A percentile compares a stretch with the other conserved stretches of the same genome.
These are phyloP conservation scores for Eciton burchellii DNA, from an alignment of 1,140 invertebrate genomes.

Conservation along the genomic window DNA sequence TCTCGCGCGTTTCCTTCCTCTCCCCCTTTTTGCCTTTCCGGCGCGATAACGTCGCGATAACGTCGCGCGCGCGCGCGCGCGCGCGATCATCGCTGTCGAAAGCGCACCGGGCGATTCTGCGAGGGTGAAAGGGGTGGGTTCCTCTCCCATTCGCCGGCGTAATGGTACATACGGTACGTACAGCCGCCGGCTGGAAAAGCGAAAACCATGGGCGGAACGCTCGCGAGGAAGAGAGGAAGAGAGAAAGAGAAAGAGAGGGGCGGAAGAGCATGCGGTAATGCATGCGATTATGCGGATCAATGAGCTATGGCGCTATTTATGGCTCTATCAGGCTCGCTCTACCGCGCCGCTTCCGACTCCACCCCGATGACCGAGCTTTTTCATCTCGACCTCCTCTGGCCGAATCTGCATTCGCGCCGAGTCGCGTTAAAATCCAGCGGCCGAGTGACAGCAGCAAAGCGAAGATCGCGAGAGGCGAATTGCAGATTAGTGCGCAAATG, in stretches of 20 bases:
- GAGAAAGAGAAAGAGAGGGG: constrained; percentile 47
- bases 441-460: neutral
- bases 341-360: constrained; percentile 59
- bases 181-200: constrained; percentile 77
- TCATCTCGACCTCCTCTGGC: constrained; percentile 40
- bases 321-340: constrained; percentile 80
- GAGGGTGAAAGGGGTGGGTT: constrained; percentile 60
- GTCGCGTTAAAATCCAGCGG: constrained; percentile 18
- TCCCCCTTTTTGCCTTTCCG: neutral
- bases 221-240: constrained; percentile 42
- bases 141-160: constrained; percentile 64
- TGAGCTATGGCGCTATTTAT: constrained; percentile 84
- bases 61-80: constrained; percentile 13
- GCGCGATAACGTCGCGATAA: neutral
- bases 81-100: constrained; percentile 56
- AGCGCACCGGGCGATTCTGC: constrained; percentile 46
- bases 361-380: constrained; percentile 38
- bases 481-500: too few relatives aligned
- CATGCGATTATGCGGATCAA: constrained; percentile 84
- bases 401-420: constrained; percentile 6
- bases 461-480: too few relatives aligned
- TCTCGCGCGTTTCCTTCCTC: too few relatives aligned
- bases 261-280: constrained; percentile 79
- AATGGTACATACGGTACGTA: constrained; percentile 78
- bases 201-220: constrained; percentile 74